Evolutionary conservation across 1,140 invertebrate species (phyloP), one percentile per base, ranked within the genome.

Genomic region (Campoletis sonorensis): DNA sequence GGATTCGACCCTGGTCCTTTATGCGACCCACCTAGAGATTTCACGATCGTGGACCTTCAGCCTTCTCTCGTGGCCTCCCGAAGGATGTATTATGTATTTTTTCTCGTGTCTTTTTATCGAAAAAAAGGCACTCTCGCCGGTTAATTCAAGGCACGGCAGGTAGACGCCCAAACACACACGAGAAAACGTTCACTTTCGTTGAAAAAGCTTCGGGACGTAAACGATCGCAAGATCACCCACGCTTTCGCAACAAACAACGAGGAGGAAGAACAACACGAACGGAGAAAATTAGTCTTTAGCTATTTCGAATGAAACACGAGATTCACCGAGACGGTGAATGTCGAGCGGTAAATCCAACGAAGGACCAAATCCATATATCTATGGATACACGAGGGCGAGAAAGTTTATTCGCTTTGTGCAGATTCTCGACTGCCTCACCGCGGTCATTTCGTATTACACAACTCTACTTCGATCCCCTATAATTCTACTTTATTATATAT

Each of bases 351-450:
- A 54, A 73, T 26, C 49, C 72, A 49, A 23, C 26, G 61, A 64
- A 64, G 61, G 61, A 64, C 72, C 13, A 30, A n/a, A 54, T 7
- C 3, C 61, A 64, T 15, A 58, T 49, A 49, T 49, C 0, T 45
- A 30, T 58, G 23, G 4, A 75, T 75, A 21, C 27, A 30, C 21
- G 49, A 75, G 45, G 49, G 72, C 72, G 72, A 54, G 72, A 75
- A 75, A 75, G 72, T 75, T 75, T 75, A 75, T 75, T 75, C 40
- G 72, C 72, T 75, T 75, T 75, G 72, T 75, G 45, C 72, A 75
- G 49, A 75, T 75, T 75, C 72, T 54, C 27, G 72, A 13, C 49
- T 54, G 72, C 26, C 49, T 58, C 40, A 11, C 40, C 72, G 72
- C 72, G 72, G 72, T 75, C 72, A 75, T 54, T 75, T 30, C 16